These are phyloP conservation scores for Lasius platythorax DNA, from an alignment of 2,888 invertebrate species.

Conservation along the genomic window DNA sequence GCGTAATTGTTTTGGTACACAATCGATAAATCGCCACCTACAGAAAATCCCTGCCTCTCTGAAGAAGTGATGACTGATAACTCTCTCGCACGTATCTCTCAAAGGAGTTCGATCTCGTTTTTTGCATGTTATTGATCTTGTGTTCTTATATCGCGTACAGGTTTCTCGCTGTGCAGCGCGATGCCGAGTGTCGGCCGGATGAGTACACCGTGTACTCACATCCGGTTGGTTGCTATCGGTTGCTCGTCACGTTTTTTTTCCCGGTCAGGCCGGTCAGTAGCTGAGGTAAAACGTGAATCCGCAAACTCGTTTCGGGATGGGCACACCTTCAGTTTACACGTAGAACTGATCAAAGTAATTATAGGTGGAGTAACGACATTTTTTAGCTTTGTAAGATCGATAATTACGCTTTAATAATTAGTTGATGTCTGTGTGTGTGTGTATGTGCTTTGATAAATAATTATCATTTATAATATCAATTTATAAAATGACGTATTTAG, in stretches of 20 bases:
- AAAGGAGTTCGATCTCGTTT: conserved; percentile 17
- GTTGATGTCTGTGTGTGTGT: not conserved
- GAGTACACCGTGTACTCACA: conserved; percentile 53
- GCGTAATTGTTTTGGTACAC: conserved; percentile 67
- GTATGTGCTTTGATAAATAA: not conserved
- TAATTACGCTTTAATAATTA: conserved; percentile 18
- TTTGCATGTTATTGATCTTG: not conserved
- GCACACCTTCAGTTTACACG: conserved; percentile 53
- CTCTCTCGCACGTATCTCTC: conserved; percentile 58
- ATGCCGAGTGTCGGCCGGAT: conserved; percentile 28
- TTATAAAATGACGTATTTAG: not conserved
- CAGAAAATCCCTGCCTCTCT: conserved; percentile 56
- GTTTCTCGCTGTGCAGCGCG: conserved; percentile 55
- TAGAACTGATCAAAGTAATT: not conserved
- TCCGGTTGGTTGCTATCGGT: conserved; percentile 55
- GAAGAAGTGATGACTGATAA: conserved; percentile 65
- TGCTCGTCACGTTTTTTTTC: conserved; percentile 65
- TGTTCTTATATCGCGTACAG: conserved; percentile 12
- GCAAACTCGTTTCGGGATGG: conserved; percentile 62
- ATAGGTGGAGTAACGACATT: not conserved
- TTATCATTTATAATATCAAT: not conserved
- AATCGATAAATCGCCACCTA: conserved; percentile 67
- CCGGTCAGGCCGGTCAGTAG: conserved; percentile 43
- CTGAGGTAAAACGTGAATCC: conserved; percentile 66
- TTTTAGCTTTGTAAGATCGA: not conserved